Conservation (phyloP, 1,140 invertebrate species). For the Halictus rubicundus region DNA sequence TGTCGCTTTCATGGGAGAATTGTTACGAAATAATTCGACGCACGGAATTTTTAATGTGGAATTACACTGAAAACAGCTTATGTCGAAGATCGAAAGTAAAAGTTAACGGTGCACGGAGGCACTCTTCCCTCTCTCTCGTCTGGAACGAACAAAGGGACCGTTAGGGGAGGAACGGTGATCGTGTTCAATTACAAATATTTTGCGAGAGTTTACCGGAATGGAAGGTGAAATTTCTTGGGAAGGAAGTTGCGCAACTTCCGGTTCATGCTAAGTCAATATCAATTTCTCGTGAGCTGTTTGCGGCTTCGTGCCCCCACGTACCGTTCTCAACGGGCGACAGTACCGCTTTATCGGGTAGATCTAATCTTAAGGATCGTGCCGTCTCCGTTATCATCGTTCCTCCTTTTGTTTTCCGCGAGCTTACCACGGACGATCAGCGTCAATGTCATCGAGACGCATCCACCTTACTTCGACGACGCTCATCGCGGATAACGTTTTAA, state of each 20-base stretch:
- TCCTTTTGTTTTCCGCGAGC: not conserved
- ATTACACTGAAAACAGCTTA: no score
- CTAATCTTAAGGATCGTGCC: slow-evolving; percentile 7
- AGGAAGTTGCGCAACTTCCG: not conserved
- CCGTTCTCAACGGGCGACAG: not conserved
- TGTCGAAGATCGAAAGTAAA: no score
- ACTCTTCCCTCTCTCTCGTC: no score
- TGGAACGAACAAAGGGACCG: no score
- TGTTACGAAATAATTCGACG: not conserved
- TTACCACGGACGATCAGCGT: not conserved
- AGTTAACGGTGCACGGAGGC: no score
- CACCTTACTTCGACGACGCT: not conserved
- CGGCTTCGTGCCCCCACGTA: not conserved
- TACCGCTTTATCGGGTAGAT: not conserved
- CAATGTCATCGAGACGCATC: not conserved
- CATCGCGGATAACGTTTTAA: not conserved
- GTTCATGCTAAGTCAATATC: slow-evolving; percentile 2
- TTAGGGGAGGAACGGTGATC: no score
- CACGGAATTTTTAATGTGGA: no score
- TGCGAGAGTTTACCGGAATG: not conserved
- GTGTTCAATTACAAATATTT: not conserved
- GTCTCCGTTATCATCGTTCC: not conserved
- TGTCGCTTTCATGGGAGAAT: not conserved
- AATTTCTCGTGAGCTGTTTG: slow-evolving; percentile 7
- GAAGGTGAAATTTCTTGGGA: not conserved